phyloP scores from a whole-genome alignment of 2,113 vertebrate genomes.

The Bubo bubo region DNA sequence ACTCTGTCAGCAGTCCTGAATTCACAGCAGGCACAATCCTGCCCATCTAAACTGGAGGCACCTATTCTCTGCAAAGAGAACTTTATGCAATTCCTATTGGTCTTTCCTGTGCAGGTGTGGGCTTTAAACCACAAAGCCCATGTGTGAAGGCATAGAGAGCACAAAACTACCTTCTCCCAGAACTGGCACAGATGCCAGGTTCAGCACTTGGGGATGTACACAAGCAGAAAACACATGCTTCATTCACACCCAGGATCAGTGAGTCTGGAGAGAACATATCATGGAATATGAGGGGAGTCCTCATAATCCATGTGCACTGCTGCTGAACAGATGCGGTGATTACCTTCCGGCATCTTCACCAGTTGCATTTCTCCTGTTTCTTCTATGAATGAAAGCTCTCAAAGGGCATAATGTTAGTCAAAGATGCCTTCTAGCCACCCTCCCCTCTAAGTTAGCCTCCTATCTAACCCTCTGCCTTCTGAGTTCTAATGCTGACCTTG shows the following conservation, averaged over 20 bases:
- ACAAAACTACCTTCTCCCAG: neutral
- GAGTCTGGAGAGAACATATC: neutral
- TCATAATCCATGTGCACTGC: neutral
- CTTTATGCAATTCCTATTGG: neutral
- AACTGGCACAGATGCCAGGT: neutral
- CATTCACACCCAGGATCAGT: neutral
- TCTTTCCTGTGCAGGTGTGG: neutral
- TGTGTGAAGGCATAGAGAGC: neutral
- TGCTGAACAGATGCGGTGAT: neutral
- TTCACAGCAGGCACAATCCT: neutral
- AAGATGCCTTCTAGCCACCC: neutral
- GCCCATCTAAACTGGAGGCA: neutral
- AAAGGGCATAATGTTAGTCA: neutral
- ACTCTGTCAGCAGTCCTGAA: neutral
- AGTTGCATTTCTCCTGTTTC: neutral
- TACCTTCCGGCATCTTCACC: neutral
- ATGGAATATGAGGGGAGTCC: neutral
- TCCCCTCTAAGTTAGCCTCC: neutral
- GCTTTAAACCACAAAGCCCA: neutral
- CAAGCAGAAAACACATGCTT: neutral
- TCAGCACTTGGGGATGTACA: neutral
- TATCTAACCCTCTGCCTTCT: neutral
- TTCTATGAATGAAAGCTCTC: neutral
- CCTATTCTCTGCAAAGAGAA: neutral
- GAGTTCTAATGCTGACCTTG: neutral